A percentile compares a stretch with the other conserved stretches of the same genome.
Evolutionary conservation across 2,797 vertebrate species (phyloP).

Genomic region (Xenopus petersii): DNA sequence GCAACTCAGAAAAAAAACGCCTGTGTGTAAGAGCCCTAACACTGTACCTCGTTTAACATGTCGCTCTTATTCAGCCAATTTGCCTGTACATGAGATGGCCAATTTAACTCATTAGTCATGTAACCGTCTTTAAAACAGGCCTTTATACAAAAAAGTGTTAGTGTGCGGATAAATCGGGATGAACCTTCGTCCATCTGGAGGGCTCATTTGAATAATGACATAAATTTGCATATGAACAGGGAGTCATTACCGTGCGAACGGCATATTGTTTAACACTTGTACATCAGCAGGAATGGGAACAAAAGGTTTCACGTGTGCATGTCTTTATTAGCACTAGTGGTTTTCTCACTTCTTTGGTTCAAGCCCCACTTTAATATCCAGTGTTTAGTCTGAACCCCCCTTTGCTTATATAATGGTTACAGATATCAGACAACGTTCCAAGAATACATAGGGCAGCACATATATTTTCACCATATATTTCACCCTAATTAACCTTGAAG

Average conservation of each 20-base stretch:
- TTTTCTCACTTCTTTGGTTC: too few relatives aligned
- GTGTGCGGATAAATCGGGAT: background rate
- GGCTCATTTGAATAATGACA: slow-evolving; percentile 17
- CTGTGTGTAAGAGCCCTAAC: too few relatives aligned
- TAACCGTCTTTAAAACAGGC: background rate
- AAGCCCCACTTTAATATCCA: too few relatives aligned
- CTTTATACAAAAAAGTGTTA: background rate
- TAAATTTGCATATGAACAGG: slow-evolving; percentile 9
- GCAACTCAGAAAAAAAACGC: too few relatives aligned
- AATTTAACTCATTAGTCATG: slow-evolving; percentile 13
- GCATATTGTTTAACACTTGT: background rate
- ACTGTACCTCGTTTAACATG: background rate
- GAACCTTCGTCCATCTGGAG: slow-evolving; percentile 2
- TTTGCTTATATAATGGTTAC: too few relatives aligned
- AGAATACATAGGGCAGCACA: too few relatives aligned
- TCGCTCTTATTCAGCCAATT: background rate
- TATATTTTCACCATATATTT: too few relatives aligned
- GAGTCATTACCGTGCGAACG: slow-evolving; percentile 12
- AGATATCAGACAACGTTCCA: too few relatives aligned
- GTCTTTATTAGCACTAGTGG: background rate
- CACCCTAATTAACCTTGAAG: too few relatives aligned
- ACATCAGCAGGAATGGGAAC: background rate
- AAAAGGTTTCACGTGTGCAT: background rate
- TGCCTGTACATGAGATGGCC: background rate
- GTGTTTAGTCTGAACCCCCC: too few relatives aligned